Base-by-base conservation (phyloP, 2,797 vertebrate species). In the Acropternis orthonyx region DNA sequence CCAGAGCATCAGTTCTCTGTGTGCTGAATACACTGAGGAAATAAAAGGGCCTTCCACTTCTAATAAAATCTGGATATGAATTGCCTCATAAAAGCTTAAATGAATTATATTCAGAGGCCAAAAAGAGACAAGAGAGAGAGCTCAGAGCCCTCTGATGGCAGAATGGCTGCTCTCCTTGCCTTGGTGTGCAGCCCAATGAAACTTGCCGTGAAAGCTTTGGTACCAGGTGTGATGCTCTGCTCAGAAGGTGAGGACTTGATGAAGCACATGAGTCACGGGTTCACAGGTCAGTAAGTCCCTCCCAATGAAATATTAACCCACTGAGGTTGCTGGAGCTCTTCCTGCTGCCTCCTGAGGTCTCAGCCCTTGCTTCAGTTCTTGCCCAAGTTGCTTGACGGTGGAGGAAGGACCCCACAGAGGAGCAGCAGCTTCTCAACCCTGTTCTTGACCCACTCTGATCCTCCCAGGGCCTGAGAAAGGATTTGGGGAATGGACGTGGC, bases 31-130 rank as follows among this genome's bases (percentile, higher is more conserved):
- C 87, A 72, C 85, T 1, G 24, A 94, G 95, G 95, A 93, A 96
- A 95, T 94, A 85, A 95, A 93, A 88, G 69, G 51, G 4, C 62
- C 73, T 94, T 93, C 69, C 65, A 80, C 26, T 87, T 78, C 62
- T 88, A 85, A 94, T 95, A 78, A 84, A 62, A 94, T 91, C 73
- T 91, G 78, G 54, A 12, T 92, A 63, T 63, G 39, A 95, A 92
- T 84, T 88, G 79, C 76, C 79, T 96, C 69, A 16, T 81, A 78
- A 96, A 63, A 91, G 39, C 51, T 85, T 85, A 86, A 86, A 78
- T 66, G 8, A 94, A 62, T 95, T 89, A 24, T 48, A n/a, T 49
- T 81, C 68, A 65, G 75, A 59, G 52, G 46, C 43, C 22, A 10
- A 51, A 61, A 63, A 41, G 51, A 52, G 67, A 88, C 61, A 49